These are phyloP conservation scores for Dolichomitus sp. DNA, from an alignment of 2,888 invertebrate species.

Conservation along the genomic window DNA sequence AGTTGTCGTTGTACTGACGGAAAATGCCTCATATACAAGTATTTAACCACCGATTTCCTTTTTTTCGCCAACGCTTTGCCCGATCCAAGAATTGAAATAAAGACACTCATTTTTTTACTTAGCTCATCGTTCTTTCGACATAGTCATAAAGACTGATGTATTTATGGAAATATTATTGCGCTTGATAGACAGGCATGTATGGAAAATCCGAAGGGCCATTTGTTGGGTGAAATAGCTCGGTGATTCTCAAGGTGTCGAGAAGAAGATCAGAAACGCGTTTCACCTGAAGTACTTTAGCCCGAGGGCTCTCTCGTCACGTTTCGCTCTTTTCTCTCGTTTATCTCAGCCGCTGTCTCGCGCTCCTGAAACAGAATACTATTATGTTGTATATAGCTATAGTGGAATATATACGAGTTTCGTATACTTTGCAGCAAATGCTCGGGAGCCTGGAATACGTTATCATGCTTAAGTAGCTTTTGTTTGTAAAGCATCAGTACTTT, in stretches of 20 bases:
- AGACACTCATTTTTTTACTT: constrained; percentile 26
- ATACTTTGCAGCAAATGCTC: constrained; percentile 35
- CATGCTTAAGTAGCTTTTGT: constrained; percentile 78
- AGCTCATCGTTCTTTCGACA: not conserved
- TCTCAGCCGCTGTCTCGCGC: constrained; percentile 53
- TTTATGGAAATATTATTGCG: constrained; percentile 43
- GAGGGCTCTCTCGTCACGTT: constrained; percentile 10
- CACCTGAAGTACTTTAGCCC: not conserved
- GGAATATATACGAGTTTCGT: constrained; percentile 8
- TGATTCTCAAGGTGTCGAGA: constrained; percentile 24
- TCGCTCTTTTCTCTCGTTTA: constrained; percentile 52
- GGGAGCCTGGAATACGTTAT: constrained; percentile 76
- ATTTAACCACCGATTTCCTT: constrained; percentile 29
- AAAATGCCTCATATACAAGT: constrained; percentile 3
- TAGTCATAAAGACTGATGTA: not conserved
- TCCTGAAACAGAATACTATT: constrained; percentile 18
- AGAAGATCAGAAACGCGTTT: constrained; percentile 27
- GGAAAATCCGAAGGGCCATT: constrained; percentile 3
- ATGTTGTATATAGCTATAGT: constrained; percentile 3
- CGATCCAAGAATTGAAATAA: constrained; percentile 35
- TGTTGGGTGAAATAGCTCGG: not conserved
- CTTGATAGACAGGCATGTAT: constrained; percentile 21
- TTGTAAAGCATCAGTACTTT: constrained; percentile 73
- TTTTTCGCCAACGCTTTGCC: constrained; percentile 26
- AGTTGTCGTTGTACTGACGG: not conserved